phyloP scores from a whole-genome alignment of 2,113 vertebrate genomes.

The Neotragus pygmaeus region DNA sequence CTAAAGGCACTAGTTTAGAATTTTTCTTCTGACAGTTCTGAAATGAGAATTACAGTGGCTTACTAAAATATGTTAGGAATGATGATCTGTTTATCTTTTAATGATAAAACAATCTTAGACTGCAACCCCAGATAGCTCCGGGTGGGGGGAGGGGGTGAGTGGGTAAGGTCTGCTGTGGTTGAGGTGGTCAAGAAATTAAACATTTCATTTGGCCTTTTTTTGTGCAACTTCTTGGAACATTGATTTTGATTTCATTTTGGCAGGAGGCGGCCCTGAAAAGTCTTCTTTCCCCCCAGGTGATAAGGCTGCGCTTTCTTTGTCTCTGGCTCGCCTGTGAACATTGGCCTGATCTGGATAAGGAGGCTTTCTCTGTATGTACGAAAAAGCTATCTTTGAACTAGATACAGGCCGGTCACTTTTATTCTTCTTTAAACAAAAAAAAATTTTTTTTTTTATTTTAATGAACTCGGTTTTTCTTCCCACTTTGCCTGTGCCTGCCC shows the following conservation, averaged over 20 bases:
- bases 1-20: background rate
- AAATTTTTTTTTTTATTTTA: accelerated
- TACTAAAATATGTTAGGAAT: background rate
- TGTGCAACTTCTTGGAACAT: slow-evolving; percentile 26
- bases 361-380: background rate
- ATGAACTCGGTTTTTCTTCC: background rate
- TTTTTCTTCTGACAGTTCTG: background rate
- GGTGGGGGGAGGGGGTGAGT: background rate
- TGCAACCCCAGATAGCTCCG: background rate
- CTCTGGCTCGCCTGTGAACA: background rate
- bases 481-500: background rate
- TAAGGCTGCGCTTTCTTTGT: background rate
- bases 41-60: slow-evolving; percentile 10
- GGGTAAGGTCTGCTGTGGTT: background rate
- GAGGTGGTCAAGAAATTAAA: background rate
- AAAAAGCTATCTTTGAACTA: background rate
- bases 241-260: slow-evolving; percentile 28
- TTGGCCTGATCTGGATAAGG: background rate
- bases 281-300: background rate
- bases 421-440: background rate
- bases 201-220: background rate
- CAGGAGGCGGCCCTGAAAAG: background rate
- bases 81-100: background rate
- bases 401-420: background rate
- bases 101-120: background rate